Evolutionary conservation across 1,140 invertebrate species (phyloP).

Genomic region (Trichogramma pretiosum): DNA sequence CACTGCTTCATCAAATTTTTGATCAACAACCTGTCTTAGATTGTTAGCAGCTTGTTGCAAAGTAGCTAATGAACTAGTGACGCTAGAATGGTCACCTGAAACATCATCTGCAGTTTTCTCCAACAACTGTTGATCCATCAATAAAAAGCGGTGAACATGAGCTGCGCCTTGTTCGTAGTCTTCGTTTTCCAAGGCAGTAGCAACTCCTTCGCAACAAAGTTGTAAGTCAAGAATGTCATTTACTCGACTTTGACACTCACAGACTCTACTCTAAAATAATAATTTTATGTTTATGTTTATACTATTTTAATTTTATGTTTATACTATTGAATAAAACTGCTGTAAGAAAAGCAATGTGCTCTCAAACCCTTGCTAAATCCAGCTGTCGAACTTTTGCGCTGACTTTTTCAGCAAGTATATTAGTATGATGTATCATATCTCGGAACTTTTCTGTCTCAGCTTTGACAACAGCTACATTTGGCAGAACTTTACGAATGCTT

Average conservation of each 20-base stretch:
- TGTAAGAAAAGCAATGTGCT: too few species aligned
- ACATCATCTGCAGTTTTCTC: slow-evolving; percentile 70
- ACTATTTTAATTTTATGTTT: not conserved
- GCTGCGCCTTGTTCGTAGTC: slow-evolving; percentile 89
- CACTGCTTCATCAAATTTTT: slow-evolving; percentile 87
- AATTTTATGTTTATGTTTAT: not conserved
- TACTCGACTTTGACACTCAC: slow-evolving; percentile 88
- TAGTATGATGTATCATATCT: slow-evolving; percentile 79
- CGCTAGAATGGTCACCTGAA: slow-evolving; percentile 56
- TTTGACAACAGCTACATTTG: slow-evolving; percentile 59
- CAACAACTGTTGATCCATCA: slow-evolving; percentile 87
- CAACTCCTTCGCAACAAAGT: slow-evolving; percentile 90
- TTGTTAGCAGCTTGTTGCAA: slow-evolving; percentile 78
- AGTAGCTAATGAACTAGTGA: slow-evolving; percentile 70
- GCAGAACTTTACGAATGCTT: slow-evolving; percentile 54
- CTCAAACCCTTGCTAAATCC: slow-evolving; percentile 81
- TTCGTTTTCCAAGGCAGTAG: slow-evolving; percentile 82
- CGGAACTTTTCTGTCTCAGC: slow-evolving; percentile 67
- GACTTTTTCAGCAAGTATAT: slow-evolving; percentile 83
- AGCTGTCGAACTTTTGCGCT: slow-evolving; percentile 91
- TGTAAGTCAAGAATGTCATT: slow-evolving; percentile 94
- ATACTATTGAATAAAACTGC: not conserved
- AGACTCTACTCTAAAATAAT: slow-evolving; percentile 70
- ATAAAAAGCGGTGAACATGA: slow-evolving; percentile 89
- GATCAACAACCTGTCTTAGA: slow-evolving; percentile 60